These are phyloP conservation scores for Gastrophysa polygoni DNA, from an alignment of 2,888 invertebrate species.

Conservation along the genomic window DNA sequence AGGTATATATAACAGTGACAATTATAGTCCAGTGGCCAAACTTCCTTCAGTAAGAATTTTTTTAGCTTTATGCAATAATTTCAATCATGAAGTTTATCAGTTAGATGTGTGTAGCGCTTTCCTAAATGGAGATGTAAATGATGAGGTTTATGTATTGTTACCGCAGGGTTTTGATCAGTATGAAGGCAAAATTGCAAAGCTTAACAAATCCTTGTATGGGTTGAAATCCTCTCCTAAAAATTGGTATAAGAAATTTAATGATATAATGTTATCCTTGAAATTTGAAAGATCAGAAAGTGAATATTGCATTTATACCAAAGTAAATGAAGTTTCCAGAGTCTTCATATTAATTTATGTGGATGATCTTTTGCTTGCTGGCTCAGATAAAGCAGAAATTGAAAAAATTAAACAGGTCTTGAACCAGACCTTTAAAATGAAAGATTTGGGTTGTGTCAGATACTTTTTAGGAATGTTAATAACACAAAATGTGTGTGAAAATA, in stretches of 20 bases:
- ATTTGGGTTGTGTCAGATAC: conserved; percentile 10
- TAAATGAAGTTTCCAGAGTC: background rate
- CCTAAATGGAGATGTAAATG: too few relatives aligned
- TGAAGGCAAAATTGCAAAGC: too few relatives aligned
- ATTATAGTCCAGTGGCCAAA: too few relatives aligned
- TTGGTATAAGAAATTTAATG: conserved; percentile 8
- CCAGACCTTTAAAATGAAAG: conserved; percentile 17
- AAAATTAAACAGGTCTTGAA: conserved; percentile 11
- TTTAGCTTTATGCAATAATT: too few relatives aligned
- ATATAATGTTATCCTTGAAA: background rate
- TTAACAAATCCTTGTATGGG: background rate
- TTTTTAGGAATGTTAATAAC: conserved; percentile 15
- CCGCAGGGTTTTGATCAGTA: too few relatives aligned
- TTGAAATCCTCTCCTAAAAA: background rate
- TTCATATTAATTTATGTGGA: conserved; percentile 17
- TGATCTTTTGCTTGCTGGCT: conserved; percentile 19
- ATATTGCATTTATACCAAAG: conserved; percentile 6
- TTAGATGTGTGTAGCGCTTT: too few relatives aligned
- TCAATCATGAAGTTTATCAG: too few relatives aligned
- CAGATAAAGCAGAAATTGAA: conserved; percentile 13
- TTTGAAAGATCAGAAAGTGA: conserved; percentile 8
- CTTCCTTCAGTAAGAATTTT: too few relatives aligned
- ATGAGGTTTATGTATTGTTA: too few relatives aligned
- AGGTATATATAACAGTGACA: background rate
- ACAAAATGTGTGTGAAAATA: conserved; percentile 9